These are phyloP conservation scores for Psittacula echo DNA, from an alignment of 2,797 vertebrate species.

Conservation along the genomic window DNA sequence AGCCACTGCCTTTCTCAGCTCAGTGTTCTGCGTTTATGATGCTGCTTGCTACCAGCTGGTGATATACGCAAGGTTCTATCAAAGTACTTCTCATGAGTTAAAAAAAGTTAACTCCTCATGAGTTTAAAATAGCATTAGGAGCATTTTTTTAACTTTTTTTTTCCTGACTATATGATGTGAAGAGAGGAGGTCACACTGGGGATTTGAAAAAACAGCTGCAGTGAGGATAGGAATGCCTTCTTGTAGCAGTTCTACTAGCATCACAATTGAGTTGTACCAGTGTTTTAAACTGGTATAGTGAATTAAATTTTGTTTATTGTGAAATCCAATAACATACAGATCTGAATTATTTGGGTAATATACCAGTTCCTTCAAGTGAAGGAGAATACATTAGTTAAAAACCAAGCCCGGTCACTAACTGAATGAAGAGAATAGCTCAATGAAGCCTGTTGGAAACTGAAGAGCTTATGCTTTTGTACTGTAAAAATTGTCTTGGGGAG, in stretches of 20 bases:
- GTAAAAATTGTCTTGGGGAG: neutral
- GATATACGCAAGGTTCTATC: neutral
- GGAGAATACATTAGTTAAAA: neutral
- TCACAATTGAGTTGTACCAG: neutral
- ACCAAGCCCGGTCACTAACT: neutral
- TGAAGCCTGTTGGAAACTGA: neutral
- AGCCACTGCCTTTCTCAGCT: neutral
- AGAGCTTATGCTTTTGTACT: neutral
- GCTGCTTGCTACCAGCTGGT: neutral
- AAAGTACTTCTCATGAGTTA: neutral
- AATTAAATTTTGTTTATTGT: neutral
- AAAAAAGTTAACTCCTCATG: neutral
- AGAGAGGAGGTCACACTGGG: neutral
- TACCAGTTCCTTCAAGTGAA: neutral
- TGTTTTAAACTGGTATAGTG: neutral
- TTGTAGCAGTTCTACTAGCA: neutral
- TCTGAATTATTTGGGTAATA: neutral
- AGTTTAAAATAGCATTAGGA: neutral
- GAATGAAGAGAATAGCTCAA: neutral
- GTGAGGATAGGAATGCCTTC: neutral
- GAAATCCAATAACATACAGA: neutral
- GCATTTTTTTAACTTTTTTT: neutral
- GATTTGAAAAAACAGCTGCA: neutral
- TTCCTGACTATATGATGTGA: neutral
- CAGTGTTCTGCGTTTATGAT: neutral